Conservation (phyloP, 1,140 invertebrate species). For the Caenorhabditis tropicalis region DNA sequence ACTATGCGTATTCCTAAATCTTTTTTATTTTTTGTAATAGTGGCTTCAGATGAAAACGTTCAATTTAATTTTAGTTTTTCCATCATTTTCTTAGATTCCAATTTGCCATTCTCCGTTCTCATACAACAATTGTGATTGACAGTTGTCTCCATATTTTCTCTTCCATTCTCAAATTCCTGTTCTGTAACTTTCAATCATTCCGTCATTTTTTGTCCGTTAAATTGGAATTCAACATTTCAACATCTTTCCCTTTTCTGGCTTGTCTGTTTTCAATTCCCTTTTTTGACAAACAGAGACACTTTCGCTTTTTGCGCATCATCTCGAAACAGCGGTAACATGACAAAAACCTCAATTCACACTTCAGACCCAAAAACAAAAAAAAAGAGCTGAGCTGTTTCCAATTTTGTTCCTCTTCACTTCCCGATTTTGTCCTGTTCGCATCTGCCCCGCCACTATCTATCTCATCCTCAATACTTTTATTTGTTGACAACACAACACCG, state of each 20-base stretch:
- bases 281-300: constrained; percentile 40
- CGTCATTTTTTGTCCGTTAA: constrained; percentile 3
- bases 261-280: constrained; percentile 24
- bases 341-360: constrained; percentile 35
- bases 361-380: constrained; percentile 31
- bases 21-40: too few relatives aligned
- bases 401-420: not conserved
- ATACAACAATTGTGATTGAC: not conserved
- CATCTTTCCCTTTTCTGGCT: not conserved
- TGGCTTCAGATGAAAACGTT: too few relatives aligned
- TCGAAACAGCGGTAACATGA: constrained; percentile 27
- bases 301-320: not conserved
- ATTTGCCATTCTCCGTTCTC: not conserved
- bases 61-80: too few relatives aligned
- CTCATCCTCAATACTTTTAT: constrained; percentile 31
- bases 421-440: constrained; percentile 35
- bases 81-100: too few relatives aligned
- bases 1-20: too few relatives aligned
- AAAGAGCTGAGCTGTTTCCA: not conserved
- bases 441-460: constrained; percentile 16
- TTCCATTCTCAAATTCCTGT: not conserved
- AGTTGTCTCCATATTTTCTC: not conserved
- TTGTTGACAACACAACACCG: constrained; percentile 41
- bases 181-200: constrained; percentile 12
- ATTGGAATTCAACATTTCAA: constrained; percentile 4